These are phyloP conservation scores for Parthenolecanium corni DNA, from an alignment of 2,888 invertebrate genomes.

Conservation along the genomic window DNA sequence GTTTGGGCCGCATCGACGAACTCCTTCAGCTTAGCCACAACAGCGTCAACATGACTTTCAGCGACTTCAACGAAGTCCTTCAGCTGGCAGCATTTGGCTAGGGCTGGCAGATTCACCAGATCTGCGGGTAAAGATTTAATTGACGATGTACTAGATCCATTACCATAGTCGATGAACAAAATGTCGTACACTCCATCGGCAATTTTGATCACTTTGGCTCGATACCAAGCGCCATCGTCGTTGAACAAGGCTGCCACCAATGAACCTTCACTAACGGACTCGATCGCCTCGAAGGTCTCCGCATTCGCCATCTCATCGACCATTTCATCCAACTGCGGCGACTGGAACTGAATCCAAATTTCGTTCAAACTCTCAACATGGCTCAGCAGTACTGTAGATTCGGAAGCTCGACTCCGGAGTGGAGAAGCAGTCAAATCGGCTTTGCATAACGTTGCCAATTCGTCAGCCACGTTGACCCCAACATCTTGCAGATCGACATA, in stretches of 20 bases:
- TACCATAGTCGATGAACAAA: slow-evolving; percentile 58
- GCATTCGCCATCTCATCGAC: slow-evolving; percentile 10
- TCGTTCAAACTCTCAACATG: neutral
- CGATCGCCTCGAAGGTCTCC: neutral
- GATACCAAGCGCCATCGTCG: slow-evolving; percentile 56
- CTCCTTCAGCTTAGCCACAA: slow-evolving; percentile 7
- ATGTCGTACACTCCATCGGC: slow-evolving; percentile 48
- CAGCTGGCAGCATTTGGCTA: slow-evolving; percentile 52
- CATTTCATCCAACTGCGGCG: slow-evolving; percentile 11
- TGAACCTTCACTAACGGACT: slow-evolving; percentile 34
- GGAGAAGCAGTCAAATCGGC: slow-evolving; percentile 13
- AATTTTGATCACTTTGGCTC: slow-evolving; percentile 51
- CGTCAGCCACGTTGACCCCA: slow-evolving; percentile 4
- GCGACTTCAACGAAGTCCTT: slow-evolving; percentile 35
- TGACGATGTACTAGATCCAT: slow-evolving; percentile 34
- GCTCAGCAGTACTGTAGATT: neutral
- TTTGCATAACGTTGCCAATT: slow-evolving; percentile 9
- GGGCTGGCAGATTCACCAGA: slow-evolving; percentile 46
- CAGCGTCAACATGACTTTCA: neutral
- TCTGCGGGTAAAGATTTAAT: slow-evolving; percentile 39
- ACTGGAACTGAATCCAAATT: slow-evolving; percentile 11
- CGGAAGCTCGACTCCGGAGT: neutral
- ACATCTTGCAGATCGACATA: slow-evolving; percentile 10
- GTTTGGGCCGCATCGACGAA: neutral
- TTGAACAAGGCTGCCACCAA: slow-evolving; percentile 54